Evolutionary conservation across 2,888 invertebrate species (phyloP).

Genomic region (Drosophila rellima): DNA sequence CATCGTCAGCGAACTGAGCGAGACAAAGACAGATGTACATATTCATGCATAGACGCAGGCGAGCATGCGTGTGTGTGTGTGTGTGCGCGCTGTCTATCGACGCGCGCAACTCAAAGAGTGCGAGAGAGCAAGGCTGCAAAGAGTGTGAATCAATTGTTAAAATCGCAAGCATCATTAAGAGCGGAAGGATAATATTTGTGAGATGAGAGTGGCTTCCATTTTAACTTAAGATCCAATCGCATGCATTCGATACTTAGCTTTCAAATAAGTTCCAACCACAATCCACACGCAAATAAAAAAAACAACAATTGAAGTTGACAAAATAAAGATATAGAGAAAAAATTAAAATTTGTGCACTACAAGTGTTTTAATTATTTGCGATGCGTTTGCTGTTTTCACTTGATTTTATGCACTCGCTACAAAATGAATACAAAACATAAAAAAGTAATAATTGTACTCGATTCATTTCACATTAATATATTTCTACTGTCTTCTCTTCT

Average conservation of each 20-base stretch:
- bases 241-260: background rate
- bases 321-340: background rate
- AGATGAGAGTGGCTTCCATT: background rate
- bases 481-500: slow-evolving; percentile 13
- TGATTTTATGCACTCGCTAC: slow-evolving; percentile 44
- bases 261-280: background rate
- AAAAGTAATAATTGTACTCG: slow-evolving; percentile 43
- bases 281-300: background rate
- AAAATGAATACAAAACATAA: slow-evolving; percentile 33
- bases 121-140: background rate
- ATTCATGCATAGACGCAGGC: background rate
- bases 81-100: slow-evolving; percentile 12
- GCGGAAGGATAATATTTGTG: background rate
- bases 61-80: background rate
- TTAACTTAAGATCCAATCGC: slow-evolving; percentile 5
- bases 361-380: slow-evolving; percentile 72
- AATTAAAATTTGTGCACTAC: slow-evolving; percentile 49
- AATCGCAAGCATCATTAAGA: background rate
- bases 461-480: slow-evolving; percentile 18
- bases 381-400: slow-evolving; percentile 78
- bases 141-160: background rate
- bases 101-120: slow-evolving; percentile 10
- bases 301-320: background rate
- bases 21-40: slow-evolving; percentile 1
- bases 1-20: slow-evolving; percentile 30